Base-by-base conservation (phyloP, 2,888 invertebrate species). In the Sarcophaga caerulescens region DNA sequence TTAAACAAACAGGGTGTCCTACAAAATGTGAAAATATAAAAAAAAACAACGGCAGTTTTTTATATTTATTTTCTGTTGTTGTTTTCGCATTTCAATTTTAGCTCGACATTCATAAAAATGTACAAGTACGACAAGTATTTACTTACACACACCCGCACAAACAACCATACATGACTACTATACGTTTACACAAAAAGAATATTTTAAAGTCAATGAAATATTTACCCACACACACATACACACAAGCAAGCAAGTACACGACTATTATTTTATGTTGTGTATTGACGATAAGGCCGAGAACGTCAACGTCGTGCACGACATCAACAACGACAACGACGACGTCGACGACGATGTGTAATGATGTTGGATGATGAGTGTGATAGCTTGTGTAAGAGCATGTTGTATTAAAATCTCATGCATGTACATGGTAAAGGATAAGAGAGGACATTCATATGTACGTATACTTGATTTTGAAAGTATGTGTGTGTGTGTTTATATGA, bases 181-280 rank as follows among this genome's bases (percentile, higher is more conserved):
- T 19, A 19, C 11, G 10, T 8, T 35, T 17, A 52, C n/a, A 74
- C 69, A 75, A 47, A 59, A 65, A 47, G 63, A 84, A 84, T 65
- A 69, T 84, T 79, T 76, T 79, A 19, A 79, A 84, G 78, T 84
- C 78, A 84, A 79, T 84, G 83, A 79, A 84, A 84, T 69, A 74
- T 79, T 74, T 83, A 78, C 78, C 78, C 68, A 66, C 62, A 14
- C 17, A 52, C 1, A 47, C 12, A 47, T 3, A 47, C 2, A 47
- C 52, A 52, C 52, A 17, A 4, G 1, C 52, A 52, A 4, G 35
- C 35, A 35, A 35, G 35, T 35, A 35, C 8, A 35, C 35, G 35
- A 35, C 35, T 35, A 35, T 35, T 35, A 35, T 68, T 68, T 78
- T 52, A 57, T 77, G 60, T 19, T 63, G 63, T 12, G 57, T 12